Conservation (phyloP, 2,888 invertebrate genomes). For the Ectropis crepuscularia region DNA sequence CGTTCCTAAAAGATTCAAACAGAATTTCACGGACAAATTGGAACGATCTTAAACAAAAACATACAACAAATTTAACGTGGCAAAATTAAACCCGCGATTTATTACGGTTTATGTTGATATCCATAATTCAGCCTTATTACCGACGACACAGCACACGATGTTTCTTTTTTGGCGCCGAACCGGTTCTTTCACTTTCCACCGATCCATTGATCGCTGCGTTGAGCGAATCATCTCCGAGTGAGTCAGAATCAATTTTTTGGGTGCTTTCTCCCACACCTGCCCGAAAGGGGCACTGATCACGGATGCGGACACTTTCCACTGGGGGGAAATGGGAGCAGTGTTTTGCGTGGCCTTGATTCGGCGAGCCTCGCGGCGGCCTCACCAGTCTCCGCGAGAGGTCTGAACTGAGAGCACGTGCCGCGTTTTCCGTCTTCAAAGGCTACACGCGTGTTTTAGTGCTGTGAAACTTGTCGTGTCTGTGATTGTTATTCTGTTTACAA, state of each 20-base stretch:
- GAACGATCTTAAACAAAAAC: conserved; percentile 18
- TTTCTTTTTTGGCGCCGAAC: conserved; percentile 69
- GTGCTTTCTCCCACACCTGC: conserved; percentile 83
- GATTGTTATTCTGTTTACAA: conserved; percentile 57
- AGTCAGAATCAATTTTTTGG: conserved; percentile 77
- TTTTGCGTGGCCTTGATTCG: conserved; percentile 81
- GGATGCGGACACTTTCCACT: conserved; percentile 82
- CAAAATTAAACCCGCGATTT: conserved; percentile 32
- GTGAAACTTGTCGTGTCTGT: conserved; percentile 57
- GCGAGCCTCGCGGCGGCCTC: conserved; percentile 48
- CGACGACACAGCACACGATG: conserved; percentile 31
- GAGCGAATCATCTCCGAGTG: conserved; percentile 71
- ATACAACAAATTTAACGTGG: conserved; percentile 31
- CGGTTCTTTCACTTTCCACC: conserved; percentile 77
- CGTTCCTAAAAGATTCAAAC: not conserved
- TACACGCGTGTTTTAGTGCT: conserved; percentile 53
- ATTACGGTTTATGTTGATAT: conserved; percentile 36
- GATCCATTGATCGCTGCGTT: conserved; percentile 53
- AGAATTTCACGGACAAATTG: conserved; percentile 18
- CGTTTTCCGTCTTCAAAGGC: conserved; percentile 39
- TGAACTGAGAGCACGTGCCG: conserved; percentile 43
- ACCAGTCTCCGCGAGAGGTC: conserved; percentile 62
- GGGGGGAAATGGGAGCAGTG: conserved; percentile 77
- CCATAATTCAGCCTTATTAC: conserved; percentile 34
- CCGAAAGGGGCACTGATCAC: conserved; percentile 78